Evolutionary conservation across 1,140 invertebrate species (phyloP).

Genomic region (Drosophila cardini): DNA sequence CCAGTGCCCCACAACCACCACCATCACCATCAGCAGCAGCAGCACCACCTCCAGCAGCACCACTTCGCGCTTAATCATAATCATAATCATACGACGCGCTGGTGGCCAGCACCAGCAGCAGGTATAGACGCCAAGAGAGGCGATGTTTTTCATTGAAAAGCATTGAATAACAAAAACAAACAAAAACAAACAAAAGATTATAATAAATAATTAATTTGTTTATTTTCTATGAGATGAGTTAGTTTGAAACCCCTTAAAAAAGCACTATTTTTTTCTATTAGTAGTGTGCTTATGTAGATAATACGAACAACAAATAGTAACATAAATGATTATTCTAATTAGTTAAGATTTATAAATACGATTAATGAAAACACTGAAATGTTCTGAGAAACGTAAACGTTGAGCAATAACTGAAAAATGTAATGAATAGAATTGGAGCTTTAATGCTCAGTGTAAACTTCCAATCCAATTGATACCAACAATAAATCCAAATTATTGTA

Average conservation of each 20-base stretch:
- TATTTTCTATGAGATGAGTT: constrained; percentile 41
- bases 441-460: constrained; percentile 52
- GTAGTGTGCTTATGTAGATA: constrained; percentile 37
- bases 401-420: constrained; percentile 60
- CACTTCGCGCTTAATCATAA: constrained; percentile 54
- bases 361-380: constrained; percentile 14
- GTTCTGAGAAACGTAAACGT: constrained; percentile 24
- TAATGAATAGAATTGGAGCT: constrained; percentile 38
- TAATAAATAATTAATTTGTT: constrained; percentile 46
- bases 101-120: constrained; percentile 69
- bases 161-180: constrained; percentile 48
- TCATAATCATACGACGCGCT: constrained; percentile 65
- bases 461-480: constrained; percentile 71
- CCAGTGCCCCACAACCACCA: constrained; percentile 39
- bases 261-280: constrained; percentile 13
- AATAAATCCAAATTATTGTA: constrained; percentile 26
- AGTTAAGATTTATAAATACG: constrained; percentile 36
- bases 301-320: constrained; percentile 20
- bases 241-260: neutral
- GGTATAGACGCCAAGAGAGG: constrained; percentile 74
- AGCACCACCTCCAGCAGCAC: constrained; percentile 38
- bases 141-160: constrained; percentile 82
- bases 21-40: neutral
- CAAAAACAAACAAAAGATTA: constrained; percentile 20
- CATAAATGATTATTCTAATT: constrained; percentile 32